Base-by-base conservation (phyloP, 2,888 invertebrate species). In the Laspeyria flexula region DNA sequence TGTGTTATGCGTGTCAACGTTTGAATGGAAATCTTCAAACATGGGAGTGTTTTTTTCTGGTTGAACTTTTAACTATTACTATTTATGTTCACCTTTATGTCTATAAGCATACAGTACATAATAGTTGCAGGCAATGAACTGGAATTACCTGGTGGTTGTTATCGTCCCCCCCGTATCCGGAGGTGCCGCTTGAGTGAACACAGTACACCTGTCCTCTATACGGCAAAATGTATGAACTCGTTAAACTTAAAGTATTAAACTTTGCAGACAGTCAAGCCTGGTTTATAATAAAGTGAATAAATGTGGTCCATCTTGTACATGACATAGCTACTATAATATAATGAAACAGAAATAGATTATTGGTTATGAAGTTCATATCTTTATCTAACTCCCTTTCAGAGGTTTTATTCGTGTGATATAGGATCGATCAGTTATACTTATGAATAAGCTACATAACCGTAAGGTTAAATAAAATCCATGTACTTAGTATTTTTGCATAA, bases 151-250 rank as follows among this genome's bases (percentile, higher is more conserved):
- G 74, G 73, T 70, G 64, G 63, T 73, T 25, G 71, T 72, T 81
- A 81, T 81, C 77, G 77, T 70, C 69, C 80, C 79, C 79, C 75
- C 54, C 55, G 74, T 77, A 79, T 80, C 78, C 83, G 83, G 75
- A 78, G 67, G 79, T 76, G 74, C 75, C 84, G 89, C 77, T 82
- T 64, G 80, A 74, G 62, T 75, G 85, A 75, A 61, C 85, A 79
- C 75, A 73, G 65, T 68, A 80, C 90, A 91, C 90, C 90, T 91
- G 90, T 86, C 89, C 76, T 73, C 39, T 43, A 59, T 60, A 74
- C 73, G 71, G 73, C 72, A 48, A 55, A 57, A 56, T 47, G 67
- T 63, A 58, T 55, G 55, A 52, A 52, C 43, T 57, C 18, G 25
- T 1, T 55, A 45, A 56, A 50, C 47, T 60, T 49, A 31, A 43